Base-by-base conservation (phyloP, 2,113 vertebrate species). In the Atherinomorus stipes region DNA sequence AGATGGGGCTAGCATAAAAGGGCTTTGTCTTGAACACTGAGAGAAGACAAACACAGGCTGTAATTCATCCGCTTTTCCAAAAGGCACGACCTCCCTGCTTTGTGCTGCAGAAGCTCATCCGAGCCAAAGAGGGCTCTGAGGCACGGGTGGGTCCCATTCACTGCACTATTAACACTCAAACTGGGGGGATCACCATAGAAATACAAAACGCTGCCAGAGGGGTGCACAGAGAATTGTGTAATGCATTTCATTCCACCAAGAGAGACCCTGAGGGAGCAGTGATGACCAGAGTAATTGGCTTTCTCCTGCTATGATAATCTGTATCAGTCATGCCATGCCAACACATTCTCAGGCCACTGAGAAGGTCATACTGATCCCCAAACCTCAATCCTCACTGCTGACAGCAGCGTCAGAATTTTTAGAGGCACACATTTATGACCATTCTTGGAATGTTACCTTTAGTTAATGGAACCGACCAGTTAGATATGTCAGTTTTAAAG, bases 201-300 rank as follows among this genome's bases (percentile, higher is more conserved):
- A 89, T 76, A 88, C 54, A 82, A 85, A 89, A 79, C 42, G 37
- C 73, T 81, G 81, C 71, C 80, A 86, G 71, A 81, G 64, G 68
- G 80, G 83, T 76, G 69, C 66, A 59, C 64, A 74, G 78, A 86
- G 78, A 74, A 76, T 83, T 80, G 71, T 77, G 69, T 87, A 88
- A 88, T 85, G 77, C 78, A 80, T 91, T 91, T 88, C 85, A 90
- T 83, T 89, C 76, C 62, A 89, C 56, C 52, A 50, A 85, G 85
- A 87, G 78, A 71, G 50, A 78, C 86, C 81, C 76, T 62, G 57
- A 81, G 88, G 91, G 81, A 21, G 79, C 72, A 15, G 52, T 85
- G 87, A 89, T 91, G 90, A 90, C 85, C 83, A 88, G 72, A 88
- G 86, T 93, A 92, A 93, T 92, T 92, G 90, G 87, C 83, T 91